Evolutionary conservation across 2,113 vertebrate genomes (phyloP).

Genomic region (Mesembrinibis cayennensis): DNA sequence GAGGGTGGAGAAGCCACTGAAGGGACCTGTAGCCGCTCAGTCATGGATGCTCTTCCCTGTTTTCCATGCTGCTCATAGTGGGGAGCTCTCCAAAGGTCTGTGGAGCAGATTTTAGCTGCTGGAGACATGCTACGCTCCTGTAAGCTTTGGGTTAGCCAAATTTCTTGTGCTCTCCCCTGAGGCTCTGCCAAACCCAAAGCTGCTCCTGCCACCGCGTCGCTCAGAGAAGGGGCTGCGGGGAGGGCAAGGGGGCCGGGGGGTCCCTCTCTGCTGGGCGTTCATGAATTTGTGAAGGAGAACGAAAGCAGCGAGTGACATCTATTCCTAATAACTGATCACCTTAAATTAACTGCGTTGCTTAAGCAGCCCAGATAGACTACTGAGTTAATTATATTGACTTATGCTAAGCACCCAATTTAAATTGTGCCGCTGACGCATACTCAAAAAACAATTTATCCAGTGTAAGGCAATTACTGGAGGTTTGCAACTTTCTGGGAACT

Average conservation of each 20-base stretch:
- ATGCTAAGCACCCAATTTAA: not conserved
- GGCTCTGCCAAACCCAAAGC: not conserved
- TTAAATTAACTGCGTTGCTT: not conserved
- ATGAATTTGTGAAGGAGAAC: rapidly evolving
- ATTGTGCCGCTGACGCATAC: not conserved
- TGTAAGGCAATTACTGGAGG: not conserved
- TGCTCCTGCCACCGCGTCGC: rapidly evolving
- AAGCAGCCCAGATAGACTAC: not conserved
- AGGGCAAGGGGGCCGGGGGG: not conserved
- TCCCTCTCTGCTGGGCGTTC: rapidly evolving
- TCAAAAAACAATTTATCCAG: not conserved
- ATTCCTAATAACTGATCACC: not conserved
- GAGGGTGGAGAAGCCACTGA: not conserved
- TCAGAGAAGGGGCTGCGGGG: rapidly evolving
- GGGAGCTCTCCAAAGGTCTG: not conserved
- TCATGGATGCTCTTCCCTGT: not conserved
- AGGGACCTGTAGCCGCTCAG: not conserved
- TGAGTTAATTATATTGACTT: not conserved
- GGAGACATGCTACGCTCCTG: rapidly evolving
- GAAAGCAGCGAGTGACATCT: not conserved
- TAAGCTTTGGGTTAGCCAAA: rapidly evolving
- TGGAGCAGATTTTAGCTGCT: not conserved
- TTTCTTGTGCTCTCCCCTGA: rapidly evolving
- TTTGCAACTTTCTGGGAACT: not conserved
- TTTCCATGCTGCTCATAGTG: rapidly evolving